Percentiles rank a stretch among this genome's conserved stretches.
Evolutionary conservation across 2,888 invertebrate species (phyloP).

Genomic region (Metopia argyrocephala): DNA sequence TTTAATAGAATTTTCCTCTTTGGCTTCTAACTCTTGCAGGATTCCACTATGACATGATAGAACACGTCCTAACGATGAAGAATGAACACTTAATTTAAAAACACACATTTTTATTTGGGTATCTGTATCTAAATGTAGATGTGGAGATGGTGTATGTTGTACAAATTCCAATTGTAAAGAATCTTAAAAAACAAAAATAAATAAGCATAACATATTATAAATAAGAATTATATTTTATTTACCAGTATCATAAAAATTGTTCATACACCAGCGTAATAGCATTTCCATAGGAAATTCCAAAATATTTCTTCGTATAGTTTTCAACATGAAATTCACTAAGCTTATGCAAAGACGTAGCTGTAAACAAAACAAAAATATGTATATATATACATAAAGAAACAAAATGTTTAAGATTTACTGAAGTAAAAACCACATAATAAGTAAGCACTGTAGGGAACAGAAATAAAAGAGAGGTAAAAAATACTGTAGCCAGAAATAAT

Average conservation of each 20-base stretch:
- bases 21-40: conserved; percentile 68
- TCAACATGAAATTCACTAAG: conserved; percentile 68
- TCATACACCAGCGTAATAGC: conserved; percentile 71
- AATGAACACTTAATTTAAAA: conserved; percentile 67
- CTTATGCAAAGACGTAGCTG: conserved; percentile 69
- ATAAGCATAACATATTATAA: conserved; percentile 21
- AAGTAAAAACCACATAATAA: conserved; percentile 77
- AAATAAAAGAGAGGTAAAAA: conserved; percentile 77
- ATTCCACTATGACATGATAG: conserved; percentile 68
- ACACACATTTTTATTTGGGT: conserved; percentile 63
- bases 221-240: conserved; percentile 37
- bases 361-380: conserved; percentile 20
- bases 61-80: conserved; percentile 67
- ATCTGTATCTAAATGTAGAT: conserved; percentile 50
- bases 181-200: conserved; percentile 60
- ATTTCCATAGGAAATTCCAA: conserved; percentile 74
- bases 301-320: conserved; percentile 71
- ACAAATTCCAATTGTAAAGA: conserved; percentile 67
- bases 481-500: conserved; percentile 77
- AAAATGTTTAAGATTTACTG: conserved; percentile 68
- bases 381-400: neutral
- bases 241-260: conserved; percentile 73
- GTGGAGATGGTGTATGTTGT: conserved; percentile 60
- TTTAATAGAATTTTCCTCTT: conserved; percentile 63
- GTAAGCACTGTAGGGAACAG: conserved; percentile 77